phyloP scores from a whole-genome alignment of 2,888 invertebrate genomes.

The Euplexia lucipara region DNA sequence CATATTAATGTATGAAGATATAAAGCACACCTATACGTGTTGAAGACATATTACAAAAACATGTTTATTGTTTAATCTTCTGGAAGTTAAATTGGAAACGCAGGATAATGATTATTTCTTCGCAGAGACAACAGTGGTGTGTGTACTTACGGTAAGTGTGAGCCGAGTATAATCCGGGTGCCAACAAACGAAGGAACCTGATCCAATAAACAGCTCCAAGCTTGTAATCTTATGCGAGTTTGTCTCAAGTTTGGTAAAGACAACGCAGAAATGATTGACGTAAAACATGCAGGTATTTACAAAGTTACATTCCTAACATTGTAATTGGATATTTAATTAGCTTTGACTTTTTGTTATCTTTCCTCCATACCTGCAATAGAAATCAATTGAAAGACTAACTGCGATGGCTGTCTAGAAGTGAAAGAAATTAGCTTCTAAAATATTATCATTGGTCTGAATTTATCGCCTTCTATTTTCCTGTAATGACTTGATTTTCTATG shows the following conservation, averaged over 20 bases:
- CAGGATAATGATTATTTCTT: conserved; percentile 36
- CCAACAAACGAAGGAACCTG: conserved; percentile 40
- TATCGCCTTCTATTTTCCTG: no score
- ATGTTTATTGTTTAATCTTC: no score
- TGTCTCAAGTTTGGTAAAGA: neutral
- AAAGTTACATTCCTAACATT: neutral
- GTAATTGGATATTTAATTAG: neutral
- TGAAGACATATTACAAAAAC: no score
- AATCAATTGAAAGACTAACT: no score
- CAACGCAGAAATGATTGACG: conserved; percentile 3
- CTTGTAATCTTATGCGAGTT: conserved; percentile 26
- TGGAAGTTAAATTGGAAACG: neutral
- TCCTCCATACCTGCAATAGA: no score
- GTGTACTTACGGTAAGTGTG: conserved; percentile 34
- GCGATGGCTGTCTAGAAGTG: neutral
- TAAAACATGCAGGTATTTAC: neutral
- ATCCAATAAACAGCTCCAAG: conserved; percentile 26
- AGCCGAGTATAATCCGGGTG: conserved; percentile 27
- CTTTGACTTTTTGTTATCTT: no score
- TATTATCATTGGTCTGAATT: no score
- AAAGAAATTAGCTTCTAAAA: neutral
- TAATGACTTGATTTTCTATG: no score
- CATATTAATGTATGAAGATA: no score
- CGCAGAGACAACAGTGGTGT: conserved; percentile 24
- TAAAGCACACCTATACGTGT: no score